Conservation (phyloP, 30 jellyfish, hydroid and myxozoan species). For the Pelagia noctiluca region DNA sequence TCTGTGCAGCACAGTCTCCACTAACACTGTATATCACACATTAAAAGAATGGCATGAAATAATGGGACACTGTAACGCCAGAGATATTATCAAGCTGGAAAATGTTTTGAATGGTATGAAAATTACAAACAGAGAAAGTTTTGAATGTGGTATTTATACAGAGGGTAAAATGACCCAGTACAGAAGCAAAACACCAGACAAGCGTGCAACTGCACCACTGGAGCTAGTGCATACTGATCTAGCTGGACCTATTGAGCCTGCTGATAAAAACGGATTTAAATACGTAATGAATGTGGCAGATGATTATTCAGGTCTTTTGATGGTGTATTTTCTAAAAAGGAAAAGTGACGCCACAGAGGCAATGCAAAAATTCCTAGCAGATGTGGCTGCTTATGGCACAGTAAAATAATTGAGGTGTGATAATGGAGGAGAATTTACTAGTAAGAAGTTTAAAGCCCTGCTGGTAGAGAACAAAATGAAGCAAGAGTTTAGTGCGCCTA, state of each 20-base stretch:
- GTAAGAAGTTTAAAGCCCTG: conserved; percentile 35
- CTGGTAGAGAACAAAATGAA: conserved; percentile 31
- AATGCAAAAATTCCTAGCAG: conserved; percentile 57
- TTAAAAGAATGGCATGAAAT: conserved; percentile 59
- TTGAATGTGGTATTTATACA: conserved; percentile 46
- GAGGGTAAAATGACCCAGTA: conserved; percentile 32
- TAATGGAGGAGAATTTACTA: conserved; percentile 55
- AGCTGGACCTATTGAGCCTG: conserved; percentile 73
- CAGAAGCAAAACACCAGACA: conserved; percentile 55
- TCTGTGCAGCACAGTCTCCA: conserved; percentile 22
- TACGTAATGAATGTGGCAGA: conserved; percentile 34
- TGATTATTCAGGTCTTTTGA: conserved; percentile 39
- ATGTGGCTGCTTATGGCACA: conserved; percentile 62
- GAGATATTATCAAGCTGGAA: conserved; percentile 62
- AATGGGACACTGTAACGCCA: conserved; percentile 61
- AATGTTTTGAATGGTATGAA: conserved; percentile 75
- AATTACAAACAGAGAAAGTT: conserved; percentile 24
- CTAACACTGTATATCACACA: not conserved
- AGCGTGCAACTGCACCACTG: conserved; percentile 60
- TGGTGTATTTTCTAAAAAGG: conserved; percentile 5
- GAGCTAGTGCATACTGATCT: conserved; percentile 69
- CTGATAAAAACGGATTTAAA: conserved; percentile 41
- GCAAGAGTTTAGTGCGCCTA: conserved; percentile 48
- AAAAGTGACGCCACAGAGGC: conserved; percentile 56
- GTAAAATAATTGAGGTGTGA: conserved; percentile 51